phyloP scores from a whole-genome alignment of 2,113 vertebrate species.

The Tamias sibiricus region DNA sequence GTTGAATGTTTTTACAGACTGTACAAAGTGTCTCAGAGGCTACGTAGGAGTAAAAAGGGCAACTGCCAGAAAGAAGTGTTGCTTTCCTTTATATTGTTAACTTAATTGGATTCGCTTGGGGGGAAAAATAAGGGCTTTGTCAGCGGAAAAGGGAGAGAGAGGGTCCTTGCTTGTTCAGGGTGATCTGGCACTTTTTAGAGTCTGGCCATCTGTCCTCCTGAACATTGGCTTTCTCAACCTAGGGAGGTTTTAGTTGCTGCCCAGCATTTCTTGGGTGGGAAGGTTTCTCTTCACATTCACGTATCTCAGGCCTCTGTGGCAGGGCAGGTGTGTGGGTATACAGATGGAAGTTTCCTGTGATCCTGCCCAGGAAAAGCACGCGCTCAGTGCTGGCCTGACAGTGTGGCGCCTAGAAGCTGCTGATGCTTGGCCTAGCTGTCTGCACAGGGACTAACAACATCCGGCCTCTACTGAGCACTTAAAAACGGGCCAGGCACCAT shows the following conservation, averaged over 20 bases:
- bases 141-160: background rate
- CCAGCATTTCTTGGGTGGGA: background rate
- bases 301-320: background rate
- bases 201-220: background rate
- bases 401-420: background rate
- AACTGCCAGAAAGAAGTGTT: background rate
- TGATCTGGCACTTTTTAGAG: background rate
- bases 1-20: background rate
- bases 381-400: background rate
- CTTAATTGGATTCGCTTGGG: background rate
- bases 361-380: background rate
- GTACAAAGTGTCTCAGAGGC: background rate
- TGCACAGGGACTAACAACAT: background rate
- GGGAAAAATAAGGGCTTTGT: background rate
- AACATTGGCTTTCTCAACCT: background rate
- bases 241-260: background rate
- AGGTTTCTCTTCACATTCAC: slow-evolving; percentile 27
- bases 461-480: background rate
- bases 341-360: background rate
- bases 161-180: background rate
- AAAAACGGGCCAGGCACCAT: background rate
- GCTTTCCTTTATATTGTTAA: background rate
- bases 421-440: slow-evolving; percentile 13
- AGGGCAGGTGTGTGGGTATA: background rate
- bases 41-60: background rate